Evolutionary conservation across 2,113 vertebrate genomes (phyloP).

Genomic region (Mormyrus lacerda): DNA sequence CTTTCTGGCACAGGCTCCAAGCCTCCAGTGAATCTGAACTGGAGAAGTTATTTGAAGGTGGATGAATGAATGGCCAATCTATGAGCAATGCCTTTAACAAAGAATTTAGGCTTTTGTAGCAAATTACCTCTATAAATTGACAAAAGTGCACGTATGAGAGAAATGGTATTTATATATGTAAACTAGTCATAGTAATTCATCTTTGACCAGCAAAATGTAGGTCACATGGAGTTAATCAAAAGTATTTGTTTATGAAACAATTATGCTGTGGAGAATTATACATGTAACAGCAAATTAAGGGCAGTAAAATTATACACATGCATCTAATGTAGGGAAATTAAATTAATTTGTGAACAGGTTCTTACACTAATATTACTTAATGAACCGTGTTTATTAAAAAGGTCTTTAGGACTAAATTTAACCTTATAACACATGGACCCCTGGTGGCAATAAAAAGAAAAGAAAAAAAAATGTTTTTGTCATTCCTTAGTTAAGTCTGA

Average conservation of each 20-base stretch:
- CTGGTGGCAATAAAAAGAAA: slow-evolving; percentile 3
- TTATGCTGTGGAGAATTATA: not conserved
- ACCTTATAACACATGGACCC: slow-evolving; percentile 8
- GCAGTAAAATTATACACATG: not conserved
- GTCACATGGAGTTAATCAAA: not conserved
- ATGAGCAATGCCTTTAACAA: not conserved
- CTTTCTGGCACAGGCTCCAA: not conserved
- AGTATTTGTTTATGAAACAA: not conserved
- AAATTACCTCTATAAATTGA: not conserved
- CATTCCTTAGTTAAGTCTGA: slow-evolving; percentile 26
- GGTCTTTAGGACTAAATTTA: not conserved
- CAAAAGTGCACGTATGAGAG: not conserved
- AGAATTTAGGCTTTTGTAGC: not conserved
- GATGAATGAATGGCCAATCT: not conserved
- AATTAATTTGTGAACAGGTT: not conserved
- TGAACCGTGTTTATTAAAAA: slow-evolving; percentile 11
- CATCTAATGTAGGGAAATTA: not conserved
- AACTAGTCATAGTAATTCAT: not conserved
- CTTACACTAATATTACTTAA: slow-evolving; percentile 7
- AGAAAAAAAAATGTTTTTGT: not conserved
- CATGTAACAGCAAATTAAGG: not conserved
- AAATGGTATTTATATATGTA: not conserved
- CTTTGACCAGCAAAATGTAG: not conserved
- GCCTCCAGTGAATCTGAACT: not conserved
- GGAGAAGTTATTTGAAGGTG: not conserved